Conservation (phyloP, 2,797 vertebrate species). For the Phoebastria nigripes region DNA sequence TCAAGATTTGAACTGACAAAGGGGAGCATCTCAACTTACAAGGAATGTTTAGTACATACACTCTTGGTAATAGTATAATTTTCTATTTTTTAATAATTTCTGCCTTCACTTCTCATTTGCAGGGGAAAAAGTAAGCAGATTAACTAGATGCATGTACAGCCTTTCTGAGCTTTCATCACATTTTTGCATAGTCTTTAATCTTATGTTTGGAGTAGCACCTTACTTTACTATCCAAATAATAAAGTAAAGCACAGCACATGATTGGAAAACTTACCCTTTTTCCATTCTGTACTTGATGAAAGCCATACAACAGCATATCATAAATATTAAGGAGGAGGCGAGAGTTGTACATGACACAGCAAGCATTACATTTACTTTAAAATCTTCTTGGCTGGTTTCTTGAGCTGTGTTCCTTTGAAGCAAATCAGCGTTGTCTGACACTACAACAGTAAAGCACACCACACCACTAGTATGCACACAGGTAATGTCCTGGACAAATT, state of each 20-base stretch:
- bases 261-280: slow-evolving; percentile 9
- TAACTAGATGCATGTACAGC: background rate
- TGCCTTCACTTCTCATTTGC: background rate
- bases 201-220: background rate
- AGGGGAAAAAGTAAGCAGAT: background rate
- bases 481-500: background rate
- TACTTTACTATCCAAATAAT: background rate
- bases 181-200: background rate
- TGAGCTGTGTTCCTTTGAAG: background rate
- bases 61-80: background rate
- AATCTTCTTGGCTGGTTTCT: background rate
- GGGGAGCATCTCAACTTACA: background rate
- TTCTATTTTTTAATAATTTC: background rate
- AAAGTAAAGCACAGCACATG: background rate
- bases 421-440: background rate
- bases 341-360: background rate
- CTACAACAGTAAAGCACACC: background rate
- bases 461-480: background rate
- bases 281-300: background rate
- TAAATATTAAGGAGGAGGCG: background rate
- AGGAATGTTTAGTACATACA: background rate
- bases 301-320: background rate
- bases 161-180: background rate
- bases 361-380: background rate
- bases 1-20: background rate